Evolutionary conservation across 2,113 vertebrate species (phyloP).

Genomic region (Oryzias woworae): DNA sequence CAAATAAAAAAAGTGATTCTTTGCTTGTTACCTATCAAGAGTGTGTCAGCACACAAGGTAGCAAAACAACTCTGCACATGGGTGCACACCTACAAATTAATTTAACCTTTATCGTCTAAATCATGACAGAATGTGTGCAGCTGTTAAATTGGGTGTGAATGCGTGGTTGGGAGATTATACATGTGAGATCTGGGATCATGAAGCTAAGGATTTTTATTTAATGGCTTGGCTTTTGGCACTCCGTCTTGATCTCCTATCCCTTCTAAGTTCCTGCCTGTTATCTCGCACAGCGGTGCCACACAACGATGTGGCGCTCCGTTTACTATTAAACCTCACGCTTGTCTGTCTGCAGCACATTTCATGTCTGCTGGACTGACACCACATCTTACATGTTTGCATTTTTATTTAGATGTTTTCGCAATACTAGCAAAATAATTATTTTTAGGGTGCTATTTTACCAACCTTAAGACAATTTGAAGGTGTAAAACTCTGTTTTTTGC

Average conservation of each 20-base stretch:
- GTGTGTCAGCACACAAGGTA: too few species aligned
- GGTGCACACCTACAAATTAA: slow-evolving; percentile 29
- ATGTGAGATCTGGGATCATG: slow-evolving; percentile 39
- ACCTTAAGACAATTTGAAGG: too few species aligned
- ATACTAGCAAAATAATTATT: too few species aligned
- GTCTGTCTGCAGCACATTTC: slow-evolving; percentile 20
- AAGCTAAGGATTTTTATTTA: slow-evolving; percentile 48
- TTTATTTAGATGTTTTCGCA: too few species aligned
- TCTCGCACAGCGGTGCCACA: slow-evolving; percentile 54
- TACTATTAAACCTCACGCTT: slow-evolving; percentile 23
- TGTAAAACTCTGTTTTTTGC: too few species aligned
- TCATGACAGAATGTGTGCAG: slow-evolving; percentile 23
- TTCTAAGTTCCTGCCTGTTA: slow-evolving; percentile 45
- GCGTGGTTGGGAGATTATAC: slow-evolving; percentile 40
- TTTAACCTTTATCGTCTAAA: slow-evolving; percentile 34
- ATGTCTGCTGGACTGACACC: slow-evolving; percentile 15
- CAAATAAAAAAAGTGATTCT: too few species aligned
- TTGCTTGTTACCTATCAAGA: too few species aligned
- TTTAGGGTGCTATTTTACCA: too few species aligned
- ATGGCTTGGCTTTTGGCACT: slow-evolving; percentile 46
- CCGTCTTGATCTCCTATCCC: slow-evolving; percentile 57
- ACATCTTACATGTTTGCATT: slow-evolving; percentile 21
- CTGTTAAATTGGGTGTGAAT: slow-evolving; percentile 39
- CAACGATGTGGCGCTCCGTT: slow-evolving; percentile 38
- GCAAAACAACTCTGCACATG: not conserved